Evolutionary conservation across 2,113 vertebrate genomes (phyloP).

Genomic region (Phainopepla nitens): DNA sequence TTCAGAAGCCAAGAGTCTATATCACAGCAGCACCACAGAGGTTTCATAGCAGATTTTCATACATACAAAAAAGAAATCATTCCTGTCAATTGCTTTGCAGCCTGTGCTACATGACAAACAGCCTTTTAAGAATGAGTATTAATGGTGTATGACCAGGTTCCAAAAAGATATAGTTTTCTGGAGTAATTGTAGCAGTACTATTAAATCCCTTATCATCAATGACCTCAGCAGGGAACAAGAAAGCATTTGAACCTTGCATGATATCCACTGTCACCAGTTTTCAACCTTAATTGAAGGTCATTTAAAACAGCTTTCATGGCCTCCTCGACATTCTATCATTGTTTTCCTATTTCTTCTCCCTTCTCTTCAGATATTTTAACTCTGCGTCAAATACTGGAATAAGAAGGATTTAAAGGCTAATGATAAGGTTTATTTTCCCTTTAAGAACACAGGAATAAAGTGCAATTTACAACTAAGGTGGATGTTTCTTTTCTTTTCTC

Average conservation of each 20-base stretch:
- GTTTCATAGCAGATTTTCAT: conserved; percentile 14
- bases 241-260: neutral
- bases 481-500: neutral
- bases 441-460: neutral
- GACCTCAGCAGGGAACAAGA: neutral
- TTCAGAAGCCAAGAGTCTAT: conserved; percentile 32
- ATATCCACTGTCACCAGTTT: neutral
- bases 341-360: neutral
- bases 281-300: neutral
- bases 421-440: neutral
- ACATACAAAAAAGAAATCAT: neutral
- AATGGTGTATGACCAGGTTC: neutral
- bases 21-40: neutral
- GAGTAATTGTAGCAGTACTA: neutral
- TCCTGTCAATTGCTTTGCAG: neutral
- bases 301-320: neutral
- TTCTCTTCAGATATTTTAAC: neutral
- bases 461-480: neutral
- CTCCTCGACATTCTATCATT: neutral
- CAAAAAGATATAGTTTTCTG: neutral
- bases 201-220: neutral
- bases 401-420: neutral
- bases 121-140: neutral
- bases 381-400: neutral
- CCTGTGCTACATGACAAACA: neutral